Evolutionary conservation across 2,113 vertebrate genomes (phyloP).

Genomic region (Neolamprologus sp.): DNA sequence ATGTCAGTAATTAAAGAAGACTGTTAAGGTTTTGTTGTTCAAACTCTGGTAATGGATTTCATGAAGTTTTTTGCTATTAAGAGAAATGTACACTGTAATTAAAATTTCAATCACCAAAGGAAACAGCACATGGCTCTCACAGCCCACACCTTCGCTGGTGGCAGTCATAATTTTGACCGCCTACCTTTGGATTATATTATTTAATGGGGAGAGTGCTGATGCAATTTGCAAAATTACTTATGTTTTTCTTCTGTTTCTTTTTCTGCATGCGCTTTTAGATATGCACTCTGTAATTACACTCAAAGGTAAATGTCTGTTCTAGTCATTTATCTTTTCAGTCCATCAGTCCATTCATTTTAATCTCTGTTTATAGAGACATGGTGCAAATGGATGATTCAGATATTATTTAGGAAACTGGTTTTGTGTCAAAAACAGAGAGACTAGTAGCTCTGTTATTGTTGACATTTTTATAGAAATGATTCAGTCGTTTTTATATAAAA

Average conservation of each 20-base stretch:
- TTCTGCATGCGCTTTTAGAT: neutral
- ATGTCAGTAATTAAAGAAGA: neutral
- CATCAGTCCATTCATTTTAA: neutral
- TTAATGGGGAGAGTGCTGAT: neutral
- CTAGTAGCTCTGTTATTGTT: neutral
- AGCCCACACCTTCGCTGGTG: neutral
- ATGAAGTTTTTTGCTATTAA: neutral
- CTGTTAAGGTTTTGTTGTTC: neutral
- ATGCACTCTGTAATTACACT: neutral
- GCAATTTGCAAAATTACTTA: neutral
- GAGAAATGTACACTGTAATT: neutral
- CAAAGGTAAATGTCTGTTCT: conserved; percentile 43
- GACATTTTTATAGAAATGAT: neutral
- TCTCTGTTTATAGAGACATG: neutral
- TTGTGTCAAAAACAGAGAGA: neutral
- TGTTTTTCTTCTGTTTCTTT: neutral
- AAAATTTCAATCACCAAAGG: neutral
- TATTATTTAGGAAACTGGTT: neutral
- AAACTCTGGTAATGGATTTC: neutral
- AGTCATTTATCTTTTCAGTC: neutral
- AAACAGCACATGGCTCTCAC: neutral
- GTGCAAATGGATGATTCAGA: neutral
- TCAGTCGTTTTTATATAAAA: neutral
- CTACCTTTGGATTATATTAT: neutral
- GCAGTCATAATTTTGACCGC: neutral